Evolutionary conservation across 2,888 invertebrate genomes (phyloP).

Genomic region (Trachelus troglodyta): DNA sequence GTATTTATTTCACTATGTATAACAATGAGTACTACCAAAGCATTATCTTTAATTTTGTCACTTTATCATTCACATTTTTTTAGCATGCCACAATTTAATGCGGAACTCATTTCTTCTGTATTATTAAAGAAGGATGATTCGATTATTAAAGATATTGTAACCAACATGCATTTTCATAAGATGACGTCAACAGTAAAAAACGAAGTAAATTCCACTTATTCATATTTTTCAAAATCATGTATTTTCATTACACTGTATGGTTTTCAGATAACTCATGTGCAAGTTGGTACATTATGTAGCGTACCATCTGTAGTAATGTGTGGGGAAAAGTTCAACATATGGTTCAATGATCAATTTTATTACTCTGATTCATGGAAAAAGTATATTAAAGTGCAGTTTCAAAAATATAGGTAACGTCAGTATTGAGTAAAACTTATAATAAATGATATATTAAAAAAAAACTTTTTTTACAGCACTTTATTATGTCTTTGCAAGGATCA

Average conservation of each 20-base stretch:
- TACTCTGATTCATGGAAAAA: not conserved
- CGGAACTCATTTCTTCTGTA: constrained; percentile 25
- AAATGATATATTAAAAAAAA: constrained; percentile 3
- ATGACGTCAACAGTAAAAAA: constrained; percentile 28
- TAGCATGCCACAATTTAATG: constrained; percentile 29
- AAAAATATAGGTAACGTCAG: constrained; percentile 37
- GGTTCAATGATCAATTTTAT: not conserved
- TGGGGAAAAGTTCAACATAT: not conserved
- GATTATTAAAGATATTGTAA: constrained; percentile 22
- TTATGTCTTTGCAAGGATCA: constrained; percentile 48
- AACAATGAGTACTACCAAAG: not conserved
- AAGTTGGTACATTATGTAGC: constrained; percentile 17
- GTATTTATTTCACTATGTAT: constrained; percentile 25
- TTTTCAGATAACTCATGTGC: constrained; percentile 36
- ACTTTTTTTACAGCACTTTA: constrained; percentile 35
- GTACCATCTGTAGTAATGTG: constrained; percentile 36
- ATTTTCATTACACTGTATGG: not conserved
- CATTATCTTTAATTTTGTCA: not conserved
- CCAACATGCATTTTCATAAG: constrained; percentile 31
- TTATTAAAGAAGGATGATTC: constrained; percentile 26
- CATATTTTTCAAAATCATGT: constrained; percentile 8
- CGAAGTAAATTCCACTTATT: constrained; percentile 24
- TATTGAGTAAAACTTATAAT: not conserved
- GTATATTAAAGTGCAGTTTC: constrained; percentile 47
- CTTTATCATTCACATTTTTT: not conserved